phyloP scores from a whole-genome alignment of 2,888 invertebrate species.

The Pherbina coryleti region DNA sequence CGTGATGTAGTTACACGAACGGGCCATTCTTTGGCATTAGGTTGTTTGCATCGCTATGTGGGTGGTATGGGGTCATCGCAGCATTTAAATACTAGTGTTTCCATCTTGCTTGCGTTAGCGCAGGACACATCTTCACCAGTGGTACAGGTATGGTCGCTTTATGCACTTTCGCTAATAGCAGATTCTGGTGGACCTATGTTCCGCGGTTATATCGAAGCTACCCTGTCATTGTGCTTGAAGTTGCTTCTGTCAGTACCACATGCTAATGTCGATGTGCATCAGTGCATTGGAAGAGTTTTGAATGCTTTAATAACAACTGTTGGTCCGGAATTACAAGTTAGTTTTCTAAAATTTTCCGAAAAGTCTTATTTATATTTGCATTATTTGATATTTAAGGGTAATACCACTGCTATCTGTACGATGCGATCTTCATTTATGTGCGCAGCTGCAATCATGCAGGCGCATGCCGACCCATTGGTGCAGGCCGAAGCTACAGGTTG shows the following conservation, averaged over 20 bases:
- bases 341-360: not conserved
- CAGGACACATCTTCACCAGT: constrained; percentile 94
- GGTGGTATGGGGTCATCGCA: constrained; percentile 97
- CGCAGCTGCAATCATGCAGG: constrained; percentile 93
- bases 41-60: constrained; percentile 94
- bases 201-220: constrained; percentile 95
- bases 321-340: constrained; percentile 91
- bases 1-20: constrained; percentile 89
- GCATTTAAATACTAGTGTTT: constrained; percentile 93
- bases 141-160: constrained; percentile 98
- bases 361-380: not conserved
- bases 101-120: constrained; percentile 92
- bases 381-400: constrained; percentile 70
- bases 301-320: constrained; percentile 97
- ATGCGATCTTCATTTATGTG: constrained; percentile 88
- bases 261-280: constrained; percentile 90
- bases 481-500: constrained; percentile 97
- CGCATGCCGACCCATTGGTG: constrained; percentile 87
- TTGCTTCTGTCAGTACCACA: constrained; percentile 91
- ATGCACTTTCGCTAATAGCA: constrained; percentile 94
- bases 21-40: constrained; percentile 91
- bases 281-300: constrained; percentile 91
- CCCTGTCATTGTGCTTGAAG: constrained; percentile 90
- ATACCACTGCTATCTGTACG: constrained; percentile 79
- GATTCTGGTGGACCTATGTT: constrained; percentile 99